Conservation (phyloP, 64 coral and sea anemone genomes). For the Montipora foliosa region DNA sequence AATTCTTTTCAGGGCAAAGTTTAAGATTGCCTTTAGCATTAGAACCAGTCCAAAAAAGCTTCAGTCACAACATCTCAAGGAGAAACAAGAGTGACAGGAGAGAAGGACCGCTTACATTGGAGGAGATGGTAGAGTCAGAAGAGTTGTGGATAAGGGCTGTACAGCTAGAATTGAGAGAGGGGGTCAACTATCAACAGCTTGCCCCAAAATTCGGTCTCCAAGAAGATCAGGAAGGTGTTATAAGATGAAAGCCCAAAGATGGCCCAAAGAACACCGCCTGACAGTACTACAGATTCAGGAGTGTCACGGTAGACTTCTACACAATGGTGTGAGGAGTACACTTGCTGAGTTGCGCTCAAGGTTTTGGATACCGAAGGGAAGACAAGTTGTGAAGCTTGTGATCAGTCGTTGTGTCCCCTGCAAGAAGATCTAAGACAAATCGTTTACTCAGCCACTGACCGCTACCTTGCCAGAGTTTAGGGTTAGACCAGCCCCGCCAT, state of each 20-base stretch:
- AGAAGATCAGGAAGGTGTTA: conserved; percentile 22
- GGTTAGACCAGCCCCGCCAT: conserved; percentile 10
- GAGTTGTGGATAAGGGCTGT: conserved; percentile 42
- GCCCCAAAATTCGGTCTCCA: conserved; percentile 38
- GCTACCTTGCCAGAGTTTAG: conserved; percentile 44
- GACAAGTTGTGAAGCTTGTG: conserved; percentile 37
- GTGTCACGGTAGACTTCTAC: conserved; percentile 37
- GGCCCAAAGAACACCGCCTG: conserved; percentile 54
- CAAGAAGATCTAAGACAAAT: neutral
- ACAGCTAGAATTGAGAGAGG: conserved; percentile 44
- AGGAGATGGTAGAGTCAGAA: conserved; percentile 35
- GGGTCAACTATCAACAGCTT: conserved; percentile 30
- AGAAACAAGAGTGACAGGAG: neutral
- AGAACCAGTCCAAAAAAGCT: too few relatives aligned
- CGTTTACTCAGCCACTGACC: conserved; percentile 6
- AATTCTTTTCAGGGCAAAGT: too few relatives aligned
- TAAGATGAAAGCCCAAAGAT: conserved; percentile 5
- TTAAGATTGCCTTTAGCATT: too few relatives aligned
- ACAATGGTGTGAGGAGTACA: conserved; percentile 57
- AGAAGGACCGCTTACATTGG: neutral
- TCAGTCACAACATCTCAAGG: neutral
- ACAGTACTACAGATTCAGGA: conserved; percentile 54
- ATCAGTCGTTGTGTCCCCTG: conserved; percentile 31
- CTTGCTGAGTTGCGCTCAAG: conserved; percentile 33
- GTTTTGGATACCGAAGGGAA: conserved; percentile 45